phyloP scores from a whole-genome alignment of 2,888 invertebrate species.

The Heliconius hortense region DNA sequence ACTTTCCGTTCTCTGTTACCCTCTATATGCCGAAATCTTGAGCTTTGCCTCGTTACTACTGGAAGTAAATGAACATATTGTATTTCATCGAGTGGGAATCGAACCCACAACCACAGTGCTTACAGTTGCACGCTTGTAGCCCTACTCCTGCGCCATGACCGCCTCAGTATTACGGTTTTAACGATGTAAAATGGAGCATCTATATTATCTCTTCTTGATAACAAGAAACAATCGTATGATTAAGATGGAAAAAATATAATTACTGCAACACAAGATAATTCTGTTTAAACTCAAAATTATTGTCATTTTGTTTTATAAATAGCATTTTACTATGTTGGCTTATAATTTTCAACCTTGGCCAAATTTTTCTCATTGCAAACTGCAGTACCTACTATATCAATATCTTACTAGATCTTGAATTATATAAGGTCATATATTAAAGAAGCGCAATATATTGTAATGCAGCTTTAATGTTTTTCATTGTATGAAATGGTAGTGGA shows the following conservation, averaged over 20 bases:
- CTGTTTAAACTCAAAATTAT: background rate
- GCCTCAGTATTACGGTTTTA: no score
- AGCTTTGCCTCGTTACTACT: no score
- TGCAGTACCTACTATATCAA: background rate
- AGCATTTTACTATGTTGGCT: background rate
- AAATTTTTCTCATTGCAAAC: background rate
- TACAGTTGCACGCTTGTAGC: no score
- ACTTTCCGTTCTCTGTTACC: no score
- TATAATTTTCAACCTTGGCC: constrained; percentile 9
- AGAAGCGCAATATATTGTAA: background rate
- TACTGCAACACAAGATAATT: background rate
- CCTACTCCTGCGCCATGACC: no score
- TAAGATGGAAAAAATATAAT: background rate
- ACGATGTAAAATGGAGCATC: no score
- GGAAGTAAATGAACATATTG: no score
- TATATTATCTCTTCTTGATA: no score
- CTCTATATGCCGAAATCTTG: no score
- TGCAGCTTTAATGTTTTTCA: no score
- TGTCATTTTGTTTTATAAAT: background rate
- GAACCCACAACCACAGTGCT: no score
- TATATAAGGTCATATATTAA: background rate
- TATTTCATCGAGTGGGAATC: no score
- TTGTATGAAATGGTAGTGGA: background rate
- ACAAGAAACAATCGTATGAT: background rate
- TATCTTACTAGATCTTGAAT: background rate